Evolutionary conservation across 2,888 invertebrate genomes (phyloP).

Genomic region (Napeogenes inachia): DNA sequence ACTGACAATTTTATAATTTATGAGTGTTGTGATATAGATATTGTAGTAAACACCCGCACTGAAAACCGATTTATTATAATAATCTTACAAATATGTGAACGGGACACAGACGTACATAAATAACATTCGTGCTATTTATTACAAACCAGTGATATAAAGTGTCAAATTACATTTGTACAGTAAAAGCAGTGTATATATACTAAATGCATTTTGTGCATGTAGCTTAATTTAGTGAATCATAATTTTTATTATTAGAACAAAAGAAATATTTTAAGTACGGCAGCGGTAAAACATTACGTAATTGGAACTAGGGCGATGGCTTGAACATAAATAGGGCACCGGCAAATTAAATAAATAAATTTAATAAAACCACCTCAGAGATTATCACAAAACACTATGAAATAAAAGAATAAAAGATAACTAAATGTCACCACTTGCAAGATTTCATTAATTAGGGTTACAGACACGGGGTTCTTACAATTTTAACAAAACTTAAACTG

Average conservation of each 20-base stretch:
- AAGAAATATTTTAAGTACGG: conserved; percentile 4
- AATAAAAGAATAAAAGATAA: not conserved
- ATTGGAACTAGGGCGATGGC: not conserved
- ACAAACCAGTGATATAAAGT: conserved; percentile 1
- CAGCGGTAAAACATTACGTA: not conserved
- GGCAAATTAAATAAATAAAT: not conserved
- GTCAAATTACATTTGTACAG: conserved; percentile 7
- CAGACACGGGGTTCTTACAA: not conserved
- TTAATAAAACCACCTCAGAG: conserved; percentile 1
- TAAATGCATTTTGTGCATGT: conserved; percentile 1
- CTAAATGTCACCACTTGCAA: not conserved
- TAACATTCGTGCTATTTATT: not conserved
- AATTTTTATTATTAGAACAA: not conserved
- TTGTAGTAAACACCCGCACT: not conserved
- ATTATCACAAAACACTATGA: not conserved
- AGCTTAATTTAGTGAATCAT: conserved; percentile 3
- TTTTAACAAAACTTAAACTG: not conserved
- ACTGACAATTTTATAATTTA: not conserved
- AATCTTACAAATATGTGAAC: not conserved
- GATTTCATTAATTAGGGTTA: not conserved
- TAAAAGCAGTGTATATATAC: conserved; percentile 6
- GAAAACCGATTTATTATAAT: not conserved
- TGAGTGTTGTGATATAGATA: conserved; percentile 5
- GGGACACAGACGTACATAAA: not conserved
- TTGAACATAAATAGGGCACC: conserved; percentile 6